These are phyloP conservation scores for Homarus americanus DNA, from an alignment of 1,140 invertebrate genomes.

Conservation along the genomic window DNA sequence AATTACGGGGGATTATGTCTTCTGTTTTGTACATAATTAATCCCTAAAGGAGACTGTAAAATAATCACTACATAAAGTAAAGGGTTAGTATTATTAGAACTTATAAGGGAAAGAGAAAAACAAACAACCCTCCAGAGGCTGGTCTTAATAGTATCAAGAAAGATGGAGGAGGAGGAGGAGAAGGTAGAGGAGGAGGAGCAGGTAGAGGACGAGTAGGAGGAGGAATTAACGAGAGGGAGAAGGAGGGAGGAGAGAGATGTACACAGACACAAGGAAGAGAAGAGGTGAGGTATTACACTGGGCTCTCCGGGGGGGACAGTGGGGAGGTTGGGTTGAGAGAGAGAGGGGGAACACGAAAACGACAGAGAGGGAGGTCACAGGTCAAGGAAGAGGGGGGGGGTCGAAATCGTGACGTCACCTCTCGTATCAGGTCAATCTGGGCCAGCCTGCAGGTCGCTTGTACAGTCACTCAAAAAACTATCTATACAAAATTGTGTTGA, in stretches of 20 bases:
- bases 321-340: conserved; percentile 28
- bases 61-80: neutral
- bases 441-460: no score
- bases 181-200: neutral
- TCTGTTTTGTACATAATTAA: neutral
- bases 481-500: no score
- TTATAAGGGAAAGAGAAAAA: neutral
- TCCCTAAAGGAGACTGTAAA: neutral
- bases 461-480: no score
- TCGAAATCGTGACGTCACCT: no score
- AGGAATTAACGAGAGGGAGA: neutral
- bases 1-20: no score
- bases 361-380: neutral
- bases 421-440: no score
- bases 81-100: neutral
- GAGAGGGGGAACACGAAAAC: conserved; percentile 18
- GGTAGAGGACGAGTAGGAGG: neutral
- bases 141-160: neutral
- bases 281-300: neutral
- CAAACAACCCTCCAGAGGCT: neutral
- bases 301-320: conserved; percentile 28
- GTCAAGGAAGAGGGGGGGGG: no score
- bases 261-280: neutral
- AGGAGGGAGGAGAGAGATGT: neutral
- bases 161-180: neutral